Evolutionary conservation across 1,140 invertebrate species (phyloP), one percentile per base, ranked within the genome.

Genomic region (Antheraea mylitta): DNA sequence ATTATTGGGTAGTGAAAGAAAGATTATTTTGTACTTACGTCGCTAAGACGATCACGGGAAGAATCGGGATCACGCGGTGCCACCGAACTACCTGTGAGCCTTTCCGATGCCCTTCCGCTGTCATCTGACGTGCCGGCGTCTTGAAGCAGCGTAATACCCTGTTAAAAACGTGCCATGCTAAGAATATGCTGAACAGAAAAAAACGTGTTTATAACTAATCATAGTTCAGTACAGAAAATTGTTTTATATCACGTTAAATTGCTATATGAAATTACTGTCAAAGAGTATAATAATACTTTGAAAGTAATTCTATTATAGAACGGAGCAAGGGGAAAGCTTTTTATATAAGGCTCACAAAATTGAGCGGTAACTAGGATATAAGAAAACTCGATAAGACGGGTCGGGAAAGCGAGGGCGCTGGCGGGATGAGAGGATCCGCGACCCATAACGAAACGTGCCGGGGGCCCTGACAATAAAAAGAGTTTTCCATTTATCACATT

Each of bases 121-220:
- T 96, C 95, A 93, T 96, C 95, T 85, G 95, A 96, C 81, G 95
- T 96, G 76, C 95, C 95, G 89, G 95, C 95, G 94, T 96, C 95
- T 81, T 94, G 93, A 79, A 93, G 93, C 85, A 94, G 91, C 84
- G 94, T 94, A 90, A 96, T 94, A 90, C 94, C 95, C 95, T 88
- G 82, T 71, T 53, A 53, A 53, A 53, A 53, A 53, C 45, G 45
- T 53, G 45, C 45, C 45, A 53, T 53, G 45, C 45, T 53, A 53
- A 53, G 45, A 53, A 53, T 16, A 53, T 53, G 45, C 45, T 53
- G 16, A 53, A 53, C 16, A n/a, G 9, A 16, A 13, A 16, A 13
- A 16, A 53, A 16, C 11, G 0, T 42, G 45, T 13, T 53, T 53
- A 53, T 53, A 16, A 53, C 45, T 5, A 53, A 16, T 13, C 10